Evolutionary conservation across 1,140 invertebrate genomes (phyloP).

Genomic region (Holcopasites calliopsidis): DNA sequence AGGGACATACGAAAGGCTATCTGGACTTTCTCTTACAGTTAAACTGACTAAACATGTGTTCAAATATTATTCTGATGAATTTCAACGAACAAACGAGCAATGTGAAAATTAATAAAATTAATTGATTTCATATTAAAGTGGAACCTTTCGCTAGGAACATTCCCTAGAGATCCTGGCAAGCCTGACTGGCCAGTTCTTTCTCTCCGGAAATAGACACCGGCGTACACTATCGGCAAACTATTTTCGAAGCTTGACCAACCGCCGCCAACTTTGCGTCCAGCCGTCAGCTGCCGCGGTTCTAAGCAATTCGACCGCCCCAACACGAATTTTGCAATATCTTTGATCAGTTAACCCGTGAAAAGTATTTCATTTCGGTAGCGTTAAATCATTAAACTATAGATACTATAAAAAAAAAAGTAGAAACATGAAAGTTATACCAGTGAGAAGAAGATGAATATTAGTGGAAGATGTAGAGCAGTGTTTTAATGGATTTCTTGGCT

Average conservation of each 20-base stretch:
- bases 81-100: too few relatives aligned
- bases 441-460: background rate
- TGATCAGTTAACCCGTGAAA: background rate
- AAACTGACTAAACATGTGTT: too few relatives aligned
- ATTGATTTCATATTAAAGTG: background rate
- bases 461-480: too few relatives aligned
- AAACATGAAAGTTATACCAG: background rate
- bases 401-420: background rate
- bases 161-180: slow-evolving; percentile 12
- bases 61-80: too few relatives aligned
- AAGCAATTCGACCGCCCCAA: background rate
- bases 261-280: slow-evolving; percentile 57
- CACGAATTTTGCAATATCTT: background rate
- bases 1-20: too few relatives aligned
- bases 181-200: slow-evolving; percentile 40
- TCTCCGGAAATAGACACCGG: slow-evolving; percentile 64
- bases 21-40: too few relatives aligned
- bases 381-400: too few relatives aligned
- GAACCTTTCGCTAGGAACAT: slow-evolving; percentile 35
- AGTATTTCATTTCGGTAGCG: background rate
- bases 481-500: background rate
- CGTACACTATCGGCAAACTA: slow-evolving; percentile 52
- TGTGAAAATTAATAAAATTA: too few relatives aligned
- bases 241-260: slow-evolving; percentile 62
- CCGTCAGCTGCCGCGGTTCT: slow-evolving; percentile 25